Conservation (phyloP, 2,113 vertebrate genomes). For the Myodes glareolus region DNA sequence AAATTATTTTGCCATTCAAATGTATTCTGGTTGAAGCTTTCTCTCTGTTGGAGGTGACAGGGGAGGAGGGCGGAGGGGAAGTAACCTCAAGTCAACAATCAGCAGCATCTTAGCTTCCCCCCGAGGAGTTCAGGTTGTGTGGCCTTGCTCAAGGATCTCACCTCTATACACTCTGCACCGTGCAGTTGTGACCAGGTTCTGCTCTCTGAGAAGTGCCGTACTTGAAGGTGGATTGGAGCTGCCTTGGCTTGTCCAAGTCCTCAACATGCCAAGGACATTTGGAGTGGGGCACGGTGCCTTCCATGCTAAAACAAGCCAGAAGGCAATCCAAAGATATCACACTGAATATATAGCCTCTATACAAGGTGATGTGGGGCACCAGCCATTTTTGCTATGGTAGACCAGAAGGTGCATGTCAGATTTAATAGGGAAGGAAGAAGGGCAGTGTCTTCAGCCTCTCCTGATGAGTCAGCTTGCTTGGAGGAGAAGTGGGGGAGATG, state of each 20-base stretch:
- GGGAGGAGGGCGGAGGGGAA: not conserved
- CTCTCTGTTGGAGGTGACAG: constrained; percentile 57
- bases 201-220: accelerated
- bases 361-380: not conserved
- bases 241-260: not conserved
- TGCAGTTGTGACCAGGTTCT: accelerated
- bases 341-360: not conserved
- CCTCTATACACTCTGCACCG: accelerated
- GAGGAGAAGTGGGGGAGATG: not conserved
- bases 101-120: accelerated
- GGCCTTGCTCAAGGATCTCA: accelerated
- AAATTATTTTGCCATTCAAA: constrained; percentile 84
- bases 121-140: accelerated
- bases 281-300: accelerated
- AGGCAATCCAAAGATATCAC: not conserved
- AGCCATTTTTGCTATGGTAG: no score
- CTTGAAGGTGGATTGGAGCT: not conserved
- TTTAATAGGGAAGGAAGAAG: accelerated
- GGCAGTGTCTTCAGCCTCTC: accelerated
- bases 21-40: constrained; percentile 75
- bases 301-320: accelerated
- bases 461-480: accelerated
- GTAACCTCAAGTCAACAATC: not conserved
- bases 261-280: not conserved
- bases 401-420: not conserved